A percentile compares a stretch with the other conserved stretches of the same genome.
These are phyloP conservation scores for Philypnodon macrostomus DNA, from an alignment of 2,797 vertebrate species.

Conservation along the genomic window DNA sequence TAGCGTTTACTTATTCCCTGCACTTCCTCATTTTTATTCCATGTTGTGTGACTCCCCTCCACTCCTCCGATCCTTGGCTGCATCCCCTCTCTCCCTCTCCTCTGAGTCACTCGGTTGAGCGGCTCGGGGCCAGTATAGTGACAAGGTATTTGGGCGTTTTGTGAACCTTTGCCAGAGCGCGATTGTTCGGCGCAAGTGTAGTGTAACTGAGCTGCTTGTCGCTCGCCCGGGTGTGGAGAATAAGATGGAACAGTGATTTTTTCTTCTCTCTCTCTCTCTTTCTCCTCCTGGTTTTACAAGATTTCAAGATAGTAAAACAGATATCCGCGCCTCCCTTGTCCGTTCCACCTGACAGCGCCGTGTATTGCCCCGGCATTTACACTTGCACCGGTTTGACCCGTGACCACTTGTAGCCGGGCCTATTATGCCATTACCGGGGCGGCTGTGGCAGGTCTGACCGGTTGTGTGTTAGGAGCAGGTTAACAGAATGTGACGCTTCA, in stretches of 20 bases:
- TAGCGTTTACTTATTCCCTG: not conserved
- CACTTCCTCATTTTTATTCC: constrained; percentile 56
- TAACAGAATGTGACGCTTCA: constrained; percentile 23
- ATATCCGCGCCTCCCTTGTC: constrained; percentile 59
- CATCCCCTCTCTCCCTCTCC: not conserved
- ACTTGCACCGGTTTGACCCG: constrained; percentile 48
- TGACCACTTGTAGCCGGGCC: constrained; percentile 55
- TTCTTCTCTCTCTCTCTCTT: not conserved
- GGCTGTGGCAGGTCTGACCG: constrained; percentile 29
- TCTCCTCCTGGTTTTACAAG: constrained; percentile 35
- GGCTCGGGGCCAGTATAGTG: constrained; percentile 82
- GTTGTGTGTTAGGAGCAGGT: constrained; percentile 31
- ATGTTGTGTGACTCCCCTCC: not conserved
- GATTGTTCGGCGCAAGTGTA: constrained; percentile 85
- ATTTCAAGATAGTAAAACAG: constrained; percentile 65
- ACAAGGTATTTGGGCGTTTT: constrained; percentile 86
- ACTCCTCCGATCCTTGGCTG: not conserved
- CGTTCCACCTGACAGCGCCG: constrained; percentile 62
- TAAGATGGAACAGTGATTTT: constrained; percentile 79
- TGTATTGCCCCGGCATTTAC: constrained; percentile 48
- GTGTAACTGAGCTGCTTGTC: constrained; percentile 87
- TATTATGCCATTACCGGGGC: constrained; percentile 45
- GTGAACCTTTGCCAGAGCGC: constrained; percentile 85
- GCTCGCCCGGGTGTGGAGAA: constrained; percentile 88
- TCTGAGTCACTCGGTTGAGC: constrained; percentile 65